Base-by-base conservation (phyloP, 2,888 invertebrate species). In the Ormyrus pomaceus region DNA sequence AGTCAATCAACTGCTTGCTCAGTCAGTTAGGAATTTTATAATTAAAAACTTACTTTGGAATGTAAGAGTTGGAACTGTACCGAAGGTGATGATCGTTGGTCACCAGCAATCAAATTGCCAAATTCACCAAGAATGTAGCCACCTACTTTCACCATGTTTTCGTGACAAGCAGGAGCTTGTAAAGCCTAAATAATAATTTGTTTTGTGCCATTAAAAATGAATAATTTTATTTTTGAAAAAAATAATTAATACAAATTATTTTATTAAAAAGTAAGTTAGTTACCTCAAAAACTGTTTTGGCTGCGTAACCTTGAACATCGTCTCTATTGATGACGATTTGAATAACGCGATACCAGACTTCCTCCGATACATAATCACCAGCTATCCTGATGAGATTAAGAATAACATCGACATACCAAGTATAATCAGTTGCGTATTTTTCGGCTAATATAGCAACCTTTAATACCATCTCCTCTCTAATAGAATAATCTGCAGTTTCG, bases 61-160 rank as follows among this genome's bases (percentile, higher is more conserved):
- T 99, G 99, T 84, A 99, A 93, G 81, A 99, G 93, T 91, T 99
- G 98, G 92, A 99, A 99, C 92, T 99, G 99, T 83, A 99, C 98
- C 87, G 96, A 93, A 8, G 99, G 99, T 77, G 99, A 98, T 66
- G 99, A 99, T 79, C 99, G 94, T 82, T 97, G 96, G 91, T 99
- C 99, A 13, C 99, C 99, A 86, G 99, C 99, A 90, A 99, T 99
- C 82, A 99, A 93, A 92, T 99, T 99, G 74, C 99, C 99, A 92
- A 99, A 99, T 92, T 99, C 99, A 82, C 99, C 99, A 82, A 99
- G 93, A 87, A 99, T 99, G 88, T 99, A 99, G 74, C 99, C 99
- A 82, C 99, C 99, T 76, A 99, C 99, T 94, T 99, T 99, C 1
- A 99, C 99, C 99, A 99, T 99, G 91, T 99, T 99, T 92, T 99